Base-by-base conservation (phyloP, 2,888 invertebrate genomes). In the Mesodorylaimus sp. region DNA sequence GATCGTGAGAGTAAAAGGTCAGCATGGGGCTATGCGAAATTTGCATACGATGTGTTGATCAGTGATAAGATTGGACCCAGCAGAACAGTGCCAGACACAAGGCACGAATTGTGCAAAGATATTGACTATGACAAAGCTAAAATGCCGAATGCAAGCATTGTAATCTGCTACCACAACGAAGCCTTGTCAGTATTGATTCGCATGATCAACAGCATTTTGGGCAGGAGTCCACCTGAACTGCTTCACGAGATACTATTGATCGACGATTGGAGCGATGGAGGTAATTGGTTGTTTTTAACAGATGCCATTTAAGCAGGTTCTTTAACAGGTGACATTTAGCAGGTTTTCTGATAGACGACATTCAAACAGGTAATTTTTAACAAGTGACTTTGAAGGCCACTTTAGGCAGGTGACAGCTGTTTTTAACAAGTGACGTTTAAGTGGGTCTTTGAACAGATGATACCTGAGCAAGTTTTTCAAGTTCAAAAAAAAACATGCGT, bases 81-180 rank as follows among this genome's bases (percentile, higher is more conserved):
- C 51, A 74, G 95, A 53, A 72, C 75, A 16, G 69, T 93, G 52
- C 88, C 88, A 19, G 89, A 91, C 64, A 86, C 86, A 1, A 76
- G 91, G 55, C 78, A 89, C 69, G 74, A 76, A 67, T 66, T 81
- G 79, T 83, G 25, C 24, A 24, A 7, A 7, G 25, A 24, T 23
- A 3, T 37, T 24, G 5, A 53, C 29, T 37, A 44, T 24, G 38
- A 2, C 29, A 7, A 5, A 16, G n/a, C 76, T 44, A 73, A 80
- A 56, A 74, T 93, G 62, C 91, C 91, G 3, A n/a, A n/a, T n/a
- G 91, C 91, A 27, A 85, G 86, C 62, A 84, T 97, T 60, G 86
- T 97, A 52, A 89, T 97, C 61, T 93, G 97, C 49, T 97, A 95
- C 73, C 93, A 95, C 73, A 97, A 97, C 68, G 95, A 97, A 70